These are phyloP conservation scores for Atopsyche davidsoni DNA, from an alignment of 1,140 invertebrate genomes.

Conservation along the genomic window DNA sequence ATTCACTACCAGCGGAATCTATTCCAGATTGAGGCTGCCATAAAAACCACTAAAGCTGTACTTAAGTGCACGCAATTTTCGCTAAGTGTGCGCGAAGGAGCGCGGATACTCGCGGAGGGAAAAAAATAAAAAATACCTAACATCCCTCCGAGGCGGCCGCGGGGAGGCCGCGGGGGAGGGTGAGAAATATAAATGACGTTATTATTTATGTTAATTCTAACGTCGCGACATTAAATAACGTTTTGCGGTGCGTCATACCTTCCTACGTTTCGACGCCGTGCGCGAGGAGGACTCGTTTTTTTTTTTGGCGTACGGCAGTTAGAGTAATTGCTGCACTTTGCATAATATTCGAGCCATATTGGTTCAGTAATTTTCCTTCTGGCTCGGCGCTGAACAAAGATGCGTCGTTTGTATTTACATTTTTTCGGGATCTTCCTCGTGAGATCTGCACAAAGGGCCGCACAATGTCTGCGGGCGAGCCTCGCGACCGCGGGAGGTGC, in stretches of 20 bases:
- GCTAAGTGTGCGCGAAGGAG: conserved; percentile 20
- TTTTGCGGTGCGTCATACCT: conserved; percentile 29
- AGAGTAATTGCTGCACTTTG: conserved; percentile 32
- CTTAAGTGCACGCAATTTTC: conserved; percentile 31
- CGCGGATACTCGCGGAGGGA: neutral
- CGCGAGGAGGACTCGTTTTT: conserved; percentile 21
- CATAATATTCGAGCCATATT: conserved; percentile 31
- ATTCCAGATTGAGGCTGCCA: neutral
- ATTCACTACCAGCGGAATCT: neutral
- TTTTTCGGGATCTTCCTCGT: too few species aligned
- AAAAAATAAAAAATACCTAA: too few species aligned
- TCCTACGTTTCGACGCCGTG: conserved; percentile 11
- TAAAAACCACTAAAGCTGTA: conserved; percentile 29
- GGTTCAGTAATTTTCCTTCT: conserved; percentile 27
- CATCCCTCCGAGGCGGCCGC: neutral
- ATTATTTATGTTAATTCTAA: conserved; percentile 33
- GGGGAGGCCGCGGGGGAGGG: neutral
- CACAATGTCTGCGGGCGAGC: too few species aligned
- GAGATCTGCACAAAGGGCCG: too few species aligned
- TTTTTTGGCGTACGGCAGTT: conserved; percentile 26
- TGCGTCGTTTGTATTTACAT: too few species aligned
- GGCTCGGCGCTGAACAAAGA: conserved; percentile 1
- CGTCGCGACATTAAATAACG: conserved; percentile 30
- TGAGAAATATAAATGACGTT: conserved; percentile 31
- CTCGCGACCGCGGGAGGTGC: too few species aligned